Base-by-base conservation (phyloP, 2,113 vertebrate genomes). In the Cephalopholis sonnerati region DNA sequence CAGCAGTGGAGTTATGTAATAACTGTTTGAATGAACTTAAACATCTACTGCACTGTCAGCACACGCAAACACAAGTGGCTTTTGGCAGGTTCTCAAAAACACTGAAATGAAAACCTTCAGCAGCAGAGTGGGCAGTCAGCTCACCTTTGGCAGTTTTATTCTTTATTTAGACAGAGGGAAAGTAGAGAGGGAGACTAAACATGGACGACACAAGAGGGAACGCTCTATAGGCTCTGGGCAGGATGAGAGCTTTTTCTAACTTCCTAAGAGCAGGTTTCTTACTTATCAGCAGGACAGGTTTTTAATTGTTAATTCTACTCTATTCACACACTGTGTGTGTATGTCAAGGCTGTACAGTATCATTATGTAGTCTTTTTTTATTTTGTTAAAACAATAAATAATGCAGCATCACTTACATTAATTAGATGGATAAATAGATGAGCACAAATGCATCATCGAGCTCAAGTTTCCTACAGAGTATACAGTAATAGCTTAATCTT, bases 41-140 rank as follows among this genome's bases (percentile, higher is more conserved):
- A 84, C 78, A 82, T 84, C 72, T 64, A 80, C 75, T 78, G 84
- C 87, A 72, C 57, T 82, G 89, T 92, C 89, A 85, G 85, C 87
- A 74, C 82, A 85, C 59, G 54, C 86, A 74, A 82, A 62, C 83
- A 86, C 46, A 77, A 90, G 87, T 92, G 90, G 89, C 90, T 84
- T 90, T 92, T 90, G 91, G 89, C 88, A 91, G 91, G 82, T 91
- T 91, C 92, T 93, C 90, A 87, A 92, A 92, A 89, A 90, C 85
- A 90, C 74, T 86, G 82, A 89, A 91, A 87, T 91, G 88, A 86
- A 86, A 92, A 94, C 87, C 83, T 92, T 79, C 82, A 83, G 86
- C 81, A 36, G 82, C 77, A 85, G 93, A 94, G 93, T 92, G 91
- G 93, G 93, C 92, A 91, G 93, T 85, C 79, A 83, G 82, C 69